Conservation (phyloP, 2,113 vertebrate genomes). For the Entosphenus tridentatus region DNA sequence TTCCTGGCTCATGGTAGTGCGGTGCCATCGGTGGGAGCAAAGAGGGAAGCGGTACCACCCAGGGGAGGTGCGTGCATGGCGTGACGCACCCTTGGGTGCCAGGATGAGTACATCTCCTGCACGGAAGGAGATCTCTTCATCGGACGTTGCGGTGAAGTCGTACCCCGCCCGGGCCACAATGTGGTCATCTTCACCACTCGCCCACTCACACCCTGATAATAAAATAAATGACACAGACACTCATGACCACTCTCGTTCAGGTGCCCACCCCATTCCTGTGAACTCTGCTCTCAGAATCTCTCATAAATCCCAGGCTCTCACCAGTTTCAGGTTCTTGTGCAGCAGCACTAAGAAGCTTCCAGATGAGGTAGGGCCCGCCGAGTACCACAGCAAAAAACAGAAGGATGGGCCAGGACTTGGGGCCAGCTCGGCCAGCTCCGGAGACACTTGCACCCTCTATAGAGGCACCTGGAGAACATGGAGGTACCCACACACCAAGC, state of each 20-base stretch:
- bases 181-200: conserved; percentile 70
- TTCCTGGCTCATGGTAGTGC: background rate
- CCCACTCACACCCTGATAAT: conserved; percentile 37
- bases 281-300: background rate
- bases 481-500: too few relatives aligned
- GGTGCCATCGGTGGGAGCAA: too few relatives aligned
- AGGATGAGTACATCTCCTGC: conserved; percentile 75
- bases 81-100: conserved; percentile 55
- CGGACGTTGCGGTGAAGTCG: conserved; percentile 56
- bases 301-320: conserved; percentile 17
- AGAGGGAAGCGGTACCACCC: background rate
- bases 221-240: background rate
- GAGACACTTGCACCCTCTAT: conserved; percentile 30
- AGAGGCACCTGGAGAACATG: conserved; percentile 17
- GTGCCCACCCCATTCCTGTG: background rate
- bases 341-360: conserved; percentile 60
- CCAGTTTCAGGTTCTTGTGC: conserved; percentile 33
- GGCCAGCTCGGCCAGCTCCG: conserved; percentile 13
- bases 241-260: background rate
- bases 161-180: conserved; percentile 80
- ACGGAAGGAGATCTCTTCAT: conserved; percentile 70
- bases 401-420: conserved; percentile 89
- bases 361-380: conserved; percentile 88
- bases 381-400: conserved; percentile 80
- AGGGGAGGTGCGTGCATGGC: background rate